These are phyloP conservation scores for Ploceus nigricollis DNA, from an alignment of 2,113 vertebrate species.

Conservation along the genomic window DNA sequence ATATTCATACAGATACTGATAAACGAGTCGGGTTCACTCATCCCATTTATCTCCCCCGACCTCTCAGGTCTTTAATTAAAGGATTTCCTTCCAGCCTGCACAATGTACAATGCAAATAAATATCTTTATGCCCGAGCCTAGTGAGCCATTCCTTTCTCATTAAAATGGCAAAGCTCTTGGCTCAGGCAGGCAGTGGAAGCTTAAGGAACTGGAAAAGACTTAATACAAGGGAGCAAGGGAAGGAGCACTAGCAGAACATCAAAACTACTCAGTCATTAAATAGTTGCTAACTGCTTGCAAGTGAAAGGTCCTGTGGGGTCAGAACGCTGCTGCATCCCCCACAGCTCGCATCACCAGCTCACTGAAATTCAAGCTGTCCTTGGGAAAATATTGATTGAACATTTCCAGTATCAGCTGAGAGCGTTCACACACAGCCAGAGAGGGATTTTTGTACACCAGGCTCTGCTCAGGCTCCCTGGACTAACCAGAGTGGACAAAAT, in stretches of 20 bases:
- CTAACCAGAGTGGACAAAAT: fast-evolving
- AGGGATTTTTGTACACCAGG: fast-evolving
- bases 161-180: slow-evolving; percentile 35
- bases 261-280: background rate
- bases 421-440: fast-evolving
- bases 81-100: slow-evolving; percentile 5
- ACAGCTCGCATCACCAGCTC: background rate
- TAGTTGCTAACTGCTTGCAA: background rate
- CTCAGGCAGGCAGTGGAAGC: background rate
- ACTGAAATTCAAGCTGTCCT: background rate
- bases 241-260: background rate
- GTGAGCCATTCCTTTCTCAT: background rate
- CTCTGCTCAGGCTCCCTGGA: background rate
- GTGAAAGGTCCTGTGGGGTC: background rate
- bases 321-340: background rate
- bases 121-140: background rate
- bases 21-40: background rate
- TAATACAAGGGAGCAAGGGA: background rate
- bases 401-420: background rate
- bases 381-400: background rate
- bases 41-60: background rate
- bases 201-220: slow-evolving; percentile 25
- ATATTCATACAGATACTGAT: background rate
- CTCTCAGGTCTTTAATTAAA: slow-evolving; percentile 20
- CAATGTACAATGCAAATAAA: background rate